Percentiles rank a stretch among this genome's conserved stretches.
These are phyloP conservation scores for Bolinopsis microptera DNA, from an alignment of 37 sponge, comb jelly and placozoan genomes.

Conservation along the genomic window DNA sequence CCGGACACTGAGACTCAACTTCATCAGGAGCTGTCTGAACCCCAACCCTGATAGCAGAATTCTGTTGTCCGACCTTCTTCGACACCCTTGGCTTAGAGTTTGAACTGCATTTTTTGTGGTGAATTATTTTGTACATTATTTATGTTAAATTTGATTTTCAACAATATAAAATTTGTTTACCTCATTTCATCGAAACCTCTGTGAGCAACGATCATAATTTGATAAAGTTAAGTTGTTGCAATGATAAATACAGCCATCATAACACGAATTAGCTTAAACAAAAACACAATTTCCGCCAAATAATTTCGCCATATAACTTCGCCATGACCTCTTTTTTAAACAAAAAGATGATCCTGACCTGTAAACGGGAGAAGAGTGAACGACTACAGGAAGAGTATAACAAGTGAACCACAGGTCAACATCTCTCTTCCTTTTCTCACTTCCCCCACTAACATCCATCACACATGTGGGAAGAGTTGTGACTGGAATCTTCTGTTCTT, in stretches of 20 bases:
- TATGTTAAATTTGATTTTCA: too few species aligned
- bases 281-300: too few species aligned
- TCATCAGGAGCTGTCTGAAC: conserved; percentile 22
- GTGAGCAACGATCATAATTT: too few species aligned
- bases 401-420: conserved; percentile 31
- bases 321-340: too few species aligned
- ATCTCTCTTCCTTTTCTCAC: neutral
- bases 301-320: too few species aligned
- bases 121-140: too few species aligned
- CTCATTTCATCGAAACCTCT: too few species aligned
- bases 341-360: neutral
- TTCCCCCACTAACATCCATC: neutral
- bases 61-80: conserved; percentile 27
- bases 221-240: too few species aligned
- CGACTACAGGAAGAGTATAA: neutral
- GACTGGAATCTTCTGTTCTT: neutral
- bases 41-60: neutral
- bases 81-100: conserved; percentile 53
- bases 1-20: neutral
- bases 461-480: conserved; percentile 25
- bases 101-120: too few species aligned
- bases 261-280: too few species aligned
- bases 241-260: too few species aligned
- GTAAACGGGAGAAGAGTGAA: conserved; percentile 8
- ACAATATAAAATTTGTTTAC: too few species aligned